These are phyloP conservation scores for Lordiphosa stackelbergi DNA, from an alignment of 1,140 invertebrate species.

Conservation along the genomic window DNA sequence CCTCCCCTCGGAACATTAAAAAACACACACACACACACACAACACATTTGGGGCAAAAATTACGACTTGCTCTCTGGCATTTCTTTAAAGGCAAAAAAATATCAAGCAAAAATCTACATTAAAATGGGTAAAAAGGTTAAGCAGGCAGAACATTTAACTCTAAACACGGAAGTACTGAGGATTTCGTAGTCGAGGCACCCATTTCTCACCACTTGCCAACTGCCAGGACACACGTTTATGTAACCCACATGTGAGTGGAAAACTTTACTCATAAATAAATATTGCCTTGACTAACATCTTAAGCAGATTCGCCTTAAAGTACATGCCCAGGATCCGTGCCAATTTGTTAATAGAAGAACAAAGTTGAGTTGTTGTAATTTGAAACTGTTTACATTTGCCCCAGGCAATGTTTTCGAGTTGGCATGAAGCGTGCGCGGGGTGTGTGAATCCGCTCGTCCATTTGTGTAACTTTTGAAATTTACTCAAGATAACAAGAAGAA, in stretches of 20 bases:
- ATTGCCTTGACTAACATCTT: conserved; percentile 59
- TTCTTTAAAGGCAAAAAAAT: no score
- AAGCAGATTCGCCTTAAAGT: conserved; percentile 51
- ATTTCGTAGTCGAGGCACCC: no score
- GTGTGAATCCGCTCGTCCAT: conserved; percentile 37
- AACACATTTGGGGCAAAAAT: conserved; percentile 7
- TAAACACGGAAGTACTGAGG: no score
- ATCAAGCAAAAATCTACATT: no score
- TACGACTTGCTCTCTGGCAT: conserved; percentile 3
- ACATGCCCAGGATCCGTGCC: conserved; percentile 44
- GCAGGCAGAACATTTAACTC: no score
- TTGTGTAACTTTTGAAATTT: conserved; percentile 60
- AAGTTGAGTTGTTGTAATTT: conserved; percentile 55
- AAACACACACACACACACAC: conserved; percentile 17
- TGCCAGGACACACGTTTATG: background rate
- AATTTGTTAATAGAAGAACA: conserved; percentile 69
- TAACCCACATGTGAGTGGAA: conserved; percentile 4
- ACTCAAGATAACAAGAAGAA: conserved; percentile 48
- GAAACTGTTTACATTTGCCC: conserved; percentile 63
- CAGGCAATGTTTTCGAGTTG: conserved; percentile 5
- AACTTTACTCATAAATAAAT: conserved; percentile 73
- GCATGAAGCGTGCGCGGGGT: background rate
- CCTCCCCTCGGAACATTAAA: conserved; percentile 42
- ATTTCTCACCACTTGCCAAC: conserved; percentile 12
- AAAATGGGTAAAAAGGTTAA: no score